phyloP scores from a whole-genome alignment of 2,113 vertebrate species.

The Sus scrofa region DNA sequence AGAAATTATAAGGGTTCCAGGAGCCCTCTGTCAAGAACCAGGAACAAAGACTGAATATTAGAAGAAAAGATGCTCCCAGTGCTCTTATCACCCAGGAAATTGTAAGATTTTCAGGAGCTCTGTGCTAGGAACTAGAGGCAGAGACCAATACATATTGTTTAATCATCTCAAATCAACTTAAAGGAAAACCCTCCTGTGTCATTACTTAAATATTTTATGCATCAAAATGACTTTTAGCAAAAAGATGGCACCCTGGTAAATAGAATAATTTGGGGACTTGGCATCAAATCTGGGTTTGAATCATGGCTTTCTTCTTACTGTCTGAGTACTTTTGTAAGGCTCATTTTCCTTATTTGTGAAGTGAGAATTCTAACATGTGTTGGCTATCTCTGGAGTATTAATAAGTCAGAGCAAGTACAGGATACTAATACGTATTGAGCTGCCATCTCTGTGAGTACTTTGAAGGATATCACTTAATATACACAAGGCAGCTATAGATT shows the following conservation, averaged over 20 bases:
- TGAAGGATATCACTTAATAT: slow-evolving; percentile 3
- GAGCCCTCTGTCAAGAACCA: not conserved
- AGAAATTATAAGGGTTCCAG: not conserved
- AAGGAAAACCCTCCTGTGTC: not conserved
- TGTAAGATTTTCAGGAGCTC: not conserved
- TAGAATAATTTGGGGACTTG: not conserved
- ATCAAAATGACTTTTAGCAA: not conserved
- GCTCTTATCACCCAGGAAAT: not conserved
- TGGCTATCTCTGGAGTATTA: not conserved
- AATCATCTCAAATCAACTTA: not conserved
- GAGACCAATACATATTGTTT: not conserved
- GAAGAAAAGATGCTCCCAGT: not conserved
- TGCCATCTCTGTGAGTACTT: not conserved
- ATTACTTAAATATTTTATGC: not conserved
- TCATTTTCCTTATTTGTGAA: slow-evolving; percentile 21
- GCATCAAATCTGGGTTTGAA: not conserved
- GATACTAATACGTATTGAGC: not conserved
- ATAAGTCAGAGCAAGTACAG: not conserved
- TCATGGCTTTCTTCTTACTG: not conserved
- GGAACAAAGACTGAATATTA: not conserved
- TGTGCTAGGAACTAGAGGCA: not conserved
- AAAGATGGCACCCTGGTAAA: not conserved
- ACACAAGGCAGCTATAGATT: not conserved
- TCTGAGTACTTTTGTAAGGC: not conserved
- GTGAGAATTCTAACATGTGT: not conserved